A percentile compares a stretch with the other conserved stretches of the same genome.
Evolutionary conservation across 2,797 vertebrate genomes (phyloP).

Genomic region (Alfaro cultratus): DNA sequence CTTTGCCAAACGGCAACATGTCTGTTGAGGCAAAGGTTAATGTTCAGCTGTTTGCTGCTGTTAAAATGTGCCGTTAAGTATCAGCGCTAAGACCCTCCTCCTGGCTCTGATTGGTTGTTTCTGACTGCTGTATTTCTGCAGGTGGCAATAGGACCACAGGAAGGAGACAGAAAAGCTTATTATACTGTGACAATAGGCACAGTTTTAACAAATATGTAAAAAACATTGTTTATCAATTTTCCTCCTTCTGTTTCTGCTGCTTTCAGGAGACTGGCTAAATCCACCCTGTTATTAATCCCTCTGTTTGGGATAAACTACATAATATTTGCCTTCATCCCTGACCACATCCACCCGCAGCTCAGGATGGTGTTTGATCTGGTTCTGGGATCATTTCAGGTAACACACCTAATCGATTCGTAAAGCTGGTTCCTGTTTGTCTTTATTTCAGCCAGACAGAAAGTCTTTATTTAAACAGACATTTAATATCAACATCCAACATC

Average conservation of each 20-base stretch:
- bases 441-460: neutral
- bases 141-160: neutral
- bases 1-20: conserved; percentile 12
- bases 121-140: neutral
- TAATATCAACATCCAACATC: too few relatives aligned
- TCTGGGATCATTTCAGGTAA: conserved; percentile 96
- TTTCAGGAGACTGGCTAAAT: conserved; percentile 93
- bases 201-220: too few relatives aligned
- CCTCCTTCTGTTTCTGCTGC: conserved; percentile 16
- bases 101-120: neutral
- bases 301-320: conserved; percentile 96
- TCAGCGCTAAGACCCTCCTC: neutral
- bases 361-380: conserved; percentile 93
- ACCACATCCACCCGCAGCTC: conserved; percentile 81
- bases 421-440: neutral
- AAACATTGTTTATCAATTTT: neutral
- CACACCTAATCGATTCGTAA: neutral
- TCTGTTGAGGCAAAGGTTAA: conserved; percentile 2
- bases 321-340: conserved; percentile 92
- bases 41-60: conserved; percentile 1
- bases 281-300: conserved; percentile 94
- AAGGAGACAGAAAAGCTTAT: neutral
- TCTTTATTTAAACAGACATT: neutral
- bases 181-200: too few relatives aligned
- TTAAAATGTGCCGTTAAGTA: neutral